Conservation (phyloP, 2,888 invertebrate genomes). For the Pandemis corylana region DNA sequence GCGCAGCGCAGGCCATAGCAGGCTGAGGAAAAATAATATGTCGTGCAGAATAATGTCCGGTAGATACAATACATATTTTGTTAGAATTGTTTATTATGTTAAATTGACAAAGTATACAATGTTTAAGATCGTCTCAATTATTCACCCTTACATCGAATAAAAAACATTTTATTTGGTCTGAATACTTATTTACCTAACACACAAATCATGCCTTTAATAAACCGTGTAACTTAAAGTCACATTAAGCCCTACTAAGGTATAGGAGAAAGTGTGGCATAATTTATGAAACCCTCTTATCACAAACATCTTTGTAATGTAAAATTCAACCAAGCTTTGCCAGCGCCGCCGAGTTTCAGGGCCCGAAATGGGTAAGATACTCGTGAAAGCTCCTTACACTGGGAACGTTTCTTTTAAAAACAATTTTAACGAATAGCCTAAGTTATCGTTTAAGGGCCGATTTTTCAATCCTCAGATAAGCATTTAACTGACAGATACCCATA, state of each 20-base stretch:
- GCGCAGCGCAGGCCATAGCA: background rate
- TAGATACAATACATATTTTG: background rate
- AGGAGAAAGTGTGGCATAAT: slow-evolving; percentile 26
- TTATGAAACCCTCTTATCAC: slow-evolving; percentile 38
- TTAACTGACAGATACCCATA: no score
- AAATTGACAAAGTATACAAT: no score
- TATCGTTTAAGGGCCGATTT: no score
- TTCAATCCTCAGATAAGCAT: no score
- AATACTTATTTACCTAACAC: no score
- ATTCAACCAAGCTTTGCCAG: slow-evolving; percentile 30
- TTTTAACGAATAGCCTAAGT: background rate
- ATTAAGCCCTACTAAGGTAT: slow-evolving; percentile 21
- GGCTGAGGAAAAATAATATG: background rate
- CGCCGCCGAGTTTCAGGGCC: slow-evolving; percentile 12
- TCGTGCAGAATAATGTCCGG: background rate
- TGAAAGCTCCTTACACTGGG: background rate
- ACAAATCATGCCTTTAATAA: background rate
- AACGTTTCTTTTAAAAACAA: background rate
- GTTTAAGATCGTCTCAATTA: background rate
- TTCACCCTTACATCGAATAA: background rate
- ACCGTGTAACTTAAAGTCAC: slow-evolving; percentile 10
- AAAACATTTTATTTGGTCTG: no score
- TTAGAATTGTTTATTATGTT: no score
- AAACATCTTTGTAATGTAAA: slow-evolving; percentile 39
- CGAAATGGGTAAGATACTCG: slow-evolving; percentile 10